Evolutionary conservation across 2,888 invertebrate genomes (phyloP).

Genomic region (Scaeva pyrastri): DNA sequence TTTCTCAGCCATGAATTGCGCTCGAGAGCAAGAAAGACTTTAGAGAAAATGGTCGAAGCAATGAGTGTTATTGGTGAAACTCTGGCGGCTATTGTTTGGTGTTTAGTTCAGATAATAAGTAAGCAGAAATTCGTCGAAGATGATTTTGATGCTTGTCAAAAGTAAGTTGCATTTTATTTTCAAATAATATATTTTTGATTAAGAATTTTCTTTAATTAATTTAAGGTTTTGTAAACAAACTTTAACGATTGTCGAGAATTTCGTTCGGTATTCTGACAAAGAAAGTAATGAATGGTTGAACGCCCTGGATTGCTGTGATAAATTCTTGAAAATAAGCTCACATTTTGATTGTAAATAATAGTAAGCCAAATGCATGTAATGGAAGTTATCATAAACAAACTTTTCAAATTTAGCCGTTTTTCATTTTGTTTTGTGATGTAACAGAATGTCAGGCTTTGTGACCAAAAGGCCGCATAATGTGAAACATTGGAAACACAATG

Average conservation of each 20-base stretch:
- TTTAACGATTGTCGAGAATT: slow-evolving; percentile 78
- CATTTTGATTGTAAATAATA: slow-evolving; percentile 8
- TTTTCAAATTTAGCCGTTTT: too few species aligned
- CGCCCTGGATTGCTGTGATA: slow-evolving; percentile 76
- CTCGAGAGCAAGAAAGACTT: slow-evolving; percentile 79
- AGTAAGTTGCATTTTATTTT: slow-evolving; percentile 23
- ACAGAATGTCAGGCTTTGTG: too few species aligned
- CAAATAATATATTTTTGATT: not conserved
- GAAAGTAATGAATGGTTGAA: slow-evolving; percentile 80
- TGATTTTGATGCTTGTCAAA: slow-evolving; percentile 24
- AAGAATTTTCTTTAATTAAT: slow-evolving; percentile 43
- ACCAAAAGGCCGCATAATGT: too few species aligned
- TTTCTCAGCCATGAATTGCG: slow-evolving; percentile 77
- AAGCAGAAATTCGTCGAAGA: slow-evolving; percentile 15
- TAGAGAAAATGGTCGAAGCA: slow-evolving; percentile 76
- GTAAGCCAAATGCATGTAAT: not conserved
- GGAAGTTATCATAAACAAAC: too few species aligned
- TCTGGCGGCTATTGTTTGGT: slow-evolving; percentile 56
- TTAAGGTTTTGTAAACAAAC: slow-evolving; percentile 78
- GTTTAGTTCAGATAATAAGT: slow-evolving; percentile 2
- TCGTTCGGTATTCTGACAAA: slow-evolving; percentile 77
- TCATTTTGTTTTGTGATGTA: too few species aligned
- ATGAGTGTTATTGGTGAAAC: slow-evolving; percentile 75
- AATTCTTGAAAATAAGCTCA: slow-evolving; percentile 64
- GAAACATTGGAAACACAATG: too few species aligned